Percentiles rank a stretch among this genome's conserved stretches.
Conservation (phyloP, 2,888 invertebrate genomes). For the Himalopsyche tibetana region DNA sequence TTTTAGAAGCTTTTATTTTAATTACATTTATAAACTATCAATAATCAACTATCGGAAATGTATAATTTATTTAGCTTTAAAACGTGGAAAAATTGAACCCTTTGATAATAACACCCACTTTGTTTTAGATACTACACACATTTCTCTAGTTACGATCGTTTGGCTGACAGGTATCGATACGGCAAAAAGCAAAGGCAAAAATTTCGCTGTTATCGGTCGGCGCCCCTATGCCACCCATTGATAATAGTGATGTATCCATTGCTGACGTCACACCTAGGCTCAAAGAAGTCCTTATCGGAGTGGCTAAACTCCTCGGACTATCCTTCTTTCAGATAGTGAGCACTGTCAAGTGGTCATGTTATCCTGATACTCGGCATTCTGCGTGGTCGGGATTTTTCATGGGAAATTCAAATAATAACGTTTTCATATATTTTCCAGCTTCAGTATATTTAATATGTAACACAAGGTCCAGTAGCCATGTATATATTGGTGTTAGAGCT, state of each 20-base stretch:
- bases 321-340: conserved; percentile 31
- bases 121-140: too few species aligned
- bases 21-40: too few species aligned
- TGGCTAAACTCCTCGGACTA: conserved; percentile 35
- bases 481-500: too few species aligned
- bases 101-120: too few species aligned
- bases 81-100: too few species aligned
- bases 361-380: background rate
- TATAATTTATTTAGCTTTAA: too few species aligned
- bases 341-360: conserved; percentile 40
- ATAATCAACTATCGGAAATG: too few species aligned
- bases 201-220: background rate
- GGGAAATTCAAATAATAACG: too few species aligned
- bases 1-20: too few species aligned
- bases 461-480: too few species aligned
- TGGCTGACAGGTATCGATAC: conserved; percentile 24
- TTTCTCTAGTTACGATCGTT: conserved; percentile 25
- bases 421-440: too few species aligned
- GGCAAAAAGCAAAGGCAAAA: conserved; percentile 11
- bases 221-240: conserved; percentile 43
- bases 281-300: conserved; percentile 33
- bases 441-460: too few species aligned
- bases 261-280: conserved; percentile 43
- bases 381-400: background rate
- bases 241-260: conserved; percentile 40